Conservation (phyloP, 1,140 invertebrate genomes). For the Latrodectus geometricus region DNA sequence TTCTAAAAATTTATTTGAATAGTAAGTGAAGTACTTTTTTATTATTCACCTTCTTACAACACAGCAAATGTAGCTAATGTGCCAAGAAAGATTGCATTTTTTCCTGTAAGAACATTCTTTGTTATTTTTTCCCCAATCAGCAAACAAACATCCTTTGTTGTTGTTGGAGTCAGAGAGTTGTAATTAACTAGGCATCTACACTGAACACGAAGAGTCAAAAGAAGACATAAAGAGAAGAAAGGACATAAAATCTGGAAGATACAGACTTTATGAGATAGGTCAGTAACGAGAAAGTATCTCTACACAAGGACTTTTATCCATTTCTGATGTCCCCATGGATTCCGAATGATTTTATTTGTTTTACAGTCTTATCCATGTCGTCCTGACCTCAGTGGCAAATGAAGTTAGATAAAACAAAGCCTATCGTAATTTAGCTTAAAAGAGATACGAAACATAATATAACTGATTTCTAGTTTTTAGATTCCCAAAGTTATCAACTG, state of each 20-base stretch:
- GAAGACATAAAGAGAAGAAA: not conserved
- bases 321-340: not conserved
- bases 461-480: too few species aligned
- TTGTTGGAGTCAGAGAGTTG: not conserved
- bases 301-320: not conserved
- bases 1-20: too few species aligned
- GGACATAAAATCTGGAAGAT: not conserved
- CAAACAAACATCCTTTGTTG: not conserved
- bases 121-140: not conserved
- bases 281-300: not conserved
- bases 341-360: not conserved
- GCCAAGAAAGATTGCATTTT: not conserved
- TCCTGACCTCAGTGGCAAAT: too few species aligned
- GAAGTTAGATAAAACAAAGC: too few species aligned
- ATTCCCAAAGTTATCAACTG: too few species aligned
- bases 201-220: not conserved
- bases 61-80: not conserved
- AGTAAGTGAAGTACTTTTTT: too few species aligned
- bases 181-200: not conserved
- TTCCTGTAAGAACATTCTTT: not conserved
- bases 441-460: too few species aligned
- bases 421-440: too few species aligned
- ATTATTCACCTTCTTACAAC: not conserved
- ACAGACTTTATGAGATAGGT: not conserved
- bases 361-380: not conserved